A percentile compares a stretch with the other conserved stretches of the same genome.
Conservation (phyloP, 2,797 vertebrate species). For the Diplodus sargus region DNA sequence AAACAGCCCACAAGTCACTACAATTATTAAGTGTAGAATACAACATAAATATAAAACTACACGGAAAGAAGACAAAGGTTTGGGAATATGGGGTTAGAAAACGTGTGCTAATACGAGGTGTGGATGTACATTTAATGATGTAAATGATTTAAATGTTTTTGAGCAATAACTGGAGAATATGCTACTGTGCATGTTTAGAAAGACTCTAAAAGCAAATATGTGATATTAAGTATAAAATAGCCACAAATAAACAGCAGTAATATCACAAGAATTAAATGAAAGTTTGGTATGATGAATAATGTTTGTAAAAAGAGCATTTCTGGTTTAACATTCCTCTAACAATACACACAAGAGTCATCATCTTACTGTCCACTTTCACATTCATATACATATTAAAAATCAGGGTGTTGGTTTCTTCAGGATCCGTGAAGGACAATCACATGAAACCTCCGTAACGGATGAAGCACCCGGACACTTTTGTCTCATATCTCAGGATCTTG, state of each 20-base stretch:
- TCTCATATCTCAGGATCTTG: constrained; percentile 37
- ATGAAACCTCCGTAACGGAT: neutral
- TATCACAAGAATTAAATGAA: too few relatives aligned
- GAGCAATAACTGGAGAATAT: neutral
- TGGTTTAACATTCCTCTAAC: neutral
- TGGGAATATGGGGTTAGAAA: too few relatives aligned
- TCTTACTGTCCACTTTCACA: neutral
- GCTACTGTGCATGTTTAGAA: neutral
- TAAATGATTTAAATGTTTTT: neutral
- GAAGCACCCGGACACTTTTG: constrained; percentile 8
- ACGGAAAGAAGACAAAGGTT: too few relatives aligned
- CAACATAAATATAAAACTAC: too few relatives aligned
- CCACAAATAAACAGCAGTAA: neutral
- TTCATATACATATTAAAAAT: neutral
- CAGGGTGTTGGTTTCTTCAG: too few relatives aligned
- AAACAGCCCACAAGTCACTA: too few relatives aligned
- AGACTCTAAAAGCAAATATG: neutral
- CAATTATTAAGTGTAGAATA: too few relatives aligned
- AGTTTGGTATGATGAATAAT: neutral
- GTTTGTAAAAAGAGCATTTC: neutral
- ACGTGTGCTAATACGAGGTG: too few relatives aligned
- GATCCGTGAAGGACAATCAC: neutral
- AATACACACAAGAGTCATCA: neutral
- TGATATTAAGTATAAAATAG: neutral
- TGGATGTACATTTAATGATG: too few relatives aligned